Evolutionary conservation across 2,888 invertebrate species (phyloP), one percentile per base, ranked within the genome.

Genomic region (Eudasyphora cyanicolor): DNA sequence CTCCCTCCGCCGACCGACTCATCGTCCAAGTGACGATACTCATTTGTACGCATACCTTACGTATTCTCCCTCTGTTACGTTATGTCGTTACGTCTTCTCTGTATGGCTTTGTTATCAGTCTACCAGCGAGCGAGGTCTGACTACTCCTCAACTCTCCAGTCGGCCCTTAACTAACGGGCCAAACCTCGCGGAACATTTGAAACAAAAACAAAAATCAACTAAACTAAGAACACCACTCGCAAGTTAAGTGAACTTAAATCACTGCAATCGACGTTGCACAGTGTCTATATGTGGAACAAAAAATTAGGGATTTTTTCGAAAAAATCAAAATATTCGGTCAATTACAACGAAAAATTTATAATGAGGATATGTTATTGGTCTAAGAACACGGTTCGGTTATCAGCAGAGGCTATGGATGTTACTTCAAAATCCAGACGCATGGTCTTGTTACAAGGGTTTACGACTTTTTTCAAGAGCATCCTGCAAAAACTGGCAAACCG

Each of bases 61-160:
- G 54, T n/a, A 69, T 12, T 67, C 69, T 27, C 49, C n/a, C 49
- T 12, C 29, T 21, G 6, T 24, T 7, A 27, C 45, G 32, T 77
- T 71, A 54, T 27, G 74, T 69, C 64, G 32, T 42, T 76, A 42
- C 70, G 60, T 62, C 35, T 71, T 54, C 49, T 5, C n/a, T 74
- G 57, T 62, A 75, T 77, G 67, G 45, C 42, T 82, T 70, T 69
- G 62, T 84, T 84, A 84, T 84, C 84, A 84, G 84, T 79, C 57
- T n/a, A n/a, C n/a, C 78, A 79, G 76, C n/a, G 76, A 81, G 81
- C 84, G 78, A 79, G 76, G 81, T 76, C 81, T 78, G 75, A 78
- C 84, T 81, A 77, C 83, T 83, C 80, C 45, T 57, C 57, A 14
- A 42, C 42, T 24, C 24, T 17, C 27, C 62, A 32, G 29, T 29